Evolutionary conservation across 1,140 invertebrate genomes (phyloP).

Genomic region (Neodiprion virginianus): DNA sequence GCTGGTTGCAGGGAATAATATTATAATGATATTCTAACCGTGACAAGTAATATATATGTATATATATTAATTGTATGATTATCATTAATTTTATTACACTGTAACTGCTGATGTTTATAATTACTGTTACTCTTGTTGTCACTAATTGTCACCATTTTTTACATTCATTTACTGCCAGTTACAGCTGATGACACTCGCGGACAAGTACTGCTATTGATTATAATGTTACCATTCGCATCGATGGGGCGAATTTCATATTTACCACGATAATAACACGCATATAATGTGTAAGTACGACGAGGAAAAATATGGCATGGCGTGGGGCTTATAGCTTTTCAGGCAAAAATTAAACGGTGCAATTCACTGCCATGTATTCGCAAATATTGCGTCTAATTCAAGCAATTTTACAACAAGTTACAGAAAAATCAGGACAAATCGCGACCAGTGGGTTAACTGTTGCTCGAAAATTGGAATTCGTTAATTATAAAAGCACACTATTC

Average conservation of each 20-base stretch:
- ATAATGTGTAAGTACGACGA: neutral
- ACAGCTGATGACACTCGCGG: neutral
- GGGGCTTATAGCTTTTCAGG: neutral
- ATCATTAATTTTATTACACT: neutral
- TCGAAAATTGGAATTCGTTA: too few relatives aligned
- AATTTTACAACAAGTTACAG: too few relatives aligned
- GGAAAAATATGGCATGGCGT: neutral
- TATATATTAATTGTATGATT: neutral
- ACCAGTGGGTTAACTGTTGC: too few relatives aligned
- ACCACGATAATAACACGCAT: neutral
- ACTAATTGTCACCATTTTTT: neutral
- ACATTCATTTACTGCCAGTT: neutral
- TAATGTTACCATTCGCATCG: neutral
- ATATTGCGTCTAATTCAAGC: too few relatives aligned
- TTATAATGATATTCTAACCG: slow-evolving; percentile 5
- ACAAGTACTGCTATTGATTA: neutral
- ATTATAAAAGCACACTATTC: too few relatives aligned
- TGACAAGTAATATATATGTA: neutral
- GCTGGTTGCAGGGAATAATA: slow-evolving; percentile 21
- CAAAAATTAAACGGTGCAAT: neutral
- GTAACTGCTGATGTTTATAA: neutral
- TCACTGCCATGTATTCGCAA: too few relatives aligned
- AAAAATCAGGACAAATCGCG: too few relatives aligned
- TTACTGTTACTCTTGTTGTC: neutral
- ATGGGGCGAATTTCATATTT: neutral